These are phyloP conservation scores for Morinoia aosen DNA, from an alignment of 2,888 invertebrate species.

Conservation along the genomic window DNA sequence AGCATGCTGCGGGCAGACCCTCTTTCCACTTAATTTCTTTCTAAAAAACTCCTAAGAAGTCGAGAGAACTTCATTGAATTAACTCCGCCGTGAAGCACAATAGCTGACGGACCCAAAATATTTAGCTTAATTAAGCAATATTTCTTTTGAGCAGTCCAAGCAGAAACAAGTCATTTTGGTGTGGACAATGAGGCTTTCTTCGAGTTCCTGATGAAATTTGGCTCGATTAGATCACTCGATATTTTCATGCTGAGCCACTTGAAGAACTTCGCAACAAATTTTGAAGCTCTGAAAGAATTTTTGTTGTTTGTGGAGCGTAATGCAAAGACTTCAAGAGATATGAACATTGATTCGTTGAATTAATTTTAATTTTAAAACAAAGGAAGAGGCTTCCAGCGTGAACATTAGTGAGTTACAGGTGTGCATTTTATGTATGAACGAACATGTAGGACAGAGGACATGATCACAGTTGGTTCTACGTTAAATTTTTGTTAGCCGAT, in stretches of 20 bases:
- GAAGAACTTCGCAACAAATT: background rate
- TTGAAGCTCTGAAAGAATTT: background rate
- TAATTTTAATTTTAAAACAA: background rate
- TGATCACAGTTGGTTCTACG: background rate
- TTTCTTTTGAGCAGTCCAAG: background rate
- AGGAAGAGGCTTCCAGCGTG: background rate
- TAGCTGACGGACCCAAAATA: background rate
- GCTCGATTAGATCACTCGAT: background rate
- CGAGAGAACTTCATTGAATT: background rate
- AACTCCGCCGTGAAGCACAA: background rate
- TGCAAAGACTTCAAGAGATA: background rate
- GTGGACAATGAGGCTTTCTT: background rate
- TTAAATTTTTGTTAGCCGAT: background rate
- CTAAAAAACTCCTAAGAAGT: background rate
- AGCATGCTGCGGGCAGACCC: background rate
- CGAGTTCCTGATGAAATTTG: background rate
- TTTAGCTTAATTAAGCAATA: background rate
- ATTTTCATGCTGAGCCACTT: background rate
- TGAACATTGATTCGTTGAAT: background rate
- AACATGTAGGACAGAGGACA: background rate
- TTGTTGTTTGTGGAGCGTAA: background rate
- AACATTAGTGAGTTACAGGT: background rate
- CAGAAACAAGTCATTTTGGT: background rate
- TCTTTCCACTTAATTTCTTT: background rate
- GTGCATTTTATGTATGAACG: background rate